These are phyloP conservation scores for Hyaena hyaena DNA, from an alignment of 2,113 vertebrate species.

Conservation along the genomic window DNA sequence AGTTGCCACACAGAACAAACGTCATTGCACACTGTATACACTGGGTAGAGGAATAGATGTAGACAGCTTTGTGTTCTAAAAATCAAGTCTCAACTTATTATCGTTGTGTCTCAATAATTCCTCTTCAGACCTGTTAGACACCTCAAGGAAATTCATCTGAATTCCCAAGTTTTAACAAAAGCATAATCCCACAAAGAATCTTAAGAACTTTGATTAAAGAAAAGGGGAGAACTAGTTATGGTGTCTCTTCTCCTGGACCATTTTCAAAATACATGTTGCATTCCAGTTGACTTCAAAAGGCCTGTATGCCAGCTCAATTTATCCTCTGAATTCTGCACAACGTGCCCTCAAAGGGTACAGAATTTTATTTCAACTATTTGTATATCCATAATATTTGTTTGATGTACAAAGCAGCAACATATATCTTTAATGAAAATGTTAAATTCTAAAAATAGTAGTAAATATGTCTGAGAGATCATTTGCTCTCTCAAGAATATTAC, in stretches of 20 bases:
- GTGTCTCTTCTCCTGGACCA: background rate
- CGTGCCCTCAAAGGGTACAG: background rate
- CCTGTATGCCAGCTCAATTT: background rate
- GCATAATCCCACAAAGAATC: background rate
- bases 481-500: background rate
- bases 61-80: background rate
- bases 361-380: background rate
- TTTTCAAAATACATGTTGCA: background rate
- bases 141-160: background rate
- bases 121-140: background rate
- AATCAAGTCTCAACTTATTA: background rate
- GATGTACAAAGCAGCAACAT: background rate
- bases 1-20: background rate
- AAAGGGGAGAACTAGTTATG: background rate
- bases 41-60: background rate
- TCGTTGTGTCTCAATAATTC: background rate
- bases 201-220: background rate
- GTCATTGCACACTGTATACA: background rate
- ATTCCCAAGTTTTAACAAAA: background rate
- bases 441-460: background rate
- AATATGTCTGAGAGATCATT: background rate
- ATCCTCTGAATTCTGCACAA: background rate
- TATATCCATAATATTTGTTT: background rate
- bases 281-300: background rate
- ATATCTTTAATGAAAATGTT: background rate